Evolutionary conservation across 2,888 invertebrate species (phyloP), one percentile per base, ranked within the genome.

Genomic region (Branchipolynoe longqiensis): DNA sequence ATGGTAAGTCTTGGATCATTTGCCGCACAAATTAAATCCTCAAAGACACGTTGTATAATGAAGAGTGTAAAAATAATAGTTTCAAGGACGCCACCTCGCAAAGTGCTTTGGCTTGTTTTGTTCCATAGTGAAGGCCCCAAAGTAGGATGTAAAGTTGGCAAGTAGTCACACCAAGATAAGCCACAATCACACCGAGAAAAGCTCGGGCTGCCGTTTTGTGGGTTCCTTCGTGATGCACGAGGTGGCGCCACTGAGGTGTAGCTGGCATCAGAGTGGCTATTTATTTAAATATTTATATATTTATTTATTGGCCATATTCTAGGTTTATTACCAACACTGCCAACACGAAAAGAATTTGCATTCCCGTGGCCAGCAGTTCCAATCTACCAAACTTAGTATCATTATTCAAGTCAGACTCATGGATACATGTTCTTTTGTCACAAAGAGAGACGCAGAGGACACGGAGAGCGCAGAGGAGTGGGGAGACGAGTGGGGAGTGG

Each of bases 281-380:
- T 3, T n/a, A 25, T n/a, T n/a, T n/a, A n/a, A n/a, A n/a, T n/a
- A n/a, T n/a, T n/a, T n/a, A n/a, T n/a, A n/a, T n/a, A 28, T 73
- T 33, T 1, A 6, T 73, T 73, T 41, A 78, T n/a, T 38, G 69
- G 69, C 69, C 69, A 36, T 69, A 12, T 69, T 64, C 33, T 31
- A 33, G 33, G 14, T 69, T 22, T 33, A n/a, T 4, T 18, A 8
- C 48, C 31, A 4, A 4, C 62, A 62, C 31, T 62, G 28, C 1
- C 14, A 62, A 31, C 31, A 25, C 62, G 25, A 62, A 14, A 69
- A 69, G 1, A 38, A 69, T 25, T 78, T 78, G 41, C 41, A 78
- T 78, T 78, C 78, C 78, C 31, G 78, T 78, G 78, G 78, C 78
- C 78, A 78, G 78, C 78, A 78, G 78, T 78, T 41, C 78, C 78